Conservation (phyloP, 2,113 vertebrate genomes). For the Cariama cristata region DNA sequence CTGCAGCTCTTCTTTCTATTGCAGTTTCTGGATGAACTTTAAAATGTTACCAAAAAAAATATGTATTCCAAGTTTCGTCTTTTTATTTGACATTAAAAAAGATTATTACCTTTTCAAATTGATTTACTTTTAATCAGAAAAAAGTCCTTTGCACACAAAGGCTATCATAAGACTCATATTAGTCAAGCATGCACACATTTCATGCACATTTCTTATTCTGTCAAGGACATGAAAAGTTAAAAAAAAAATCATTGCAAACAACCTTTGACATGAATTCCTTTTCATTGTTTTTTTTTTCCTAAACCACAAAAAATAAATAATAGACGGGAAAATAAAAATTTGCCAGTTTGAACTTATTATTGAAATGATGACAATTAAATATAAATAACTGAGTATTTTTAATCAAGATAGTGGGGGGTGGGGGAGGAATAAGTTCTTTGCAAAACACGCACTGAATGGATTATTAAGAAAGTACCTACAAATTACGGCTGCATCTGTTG, state of each 20-base stretch:
- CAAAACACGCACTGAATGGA: background rate
- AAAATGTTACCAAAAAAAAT: background rate
- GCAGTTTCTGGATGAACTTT: constrained; percentile 41
- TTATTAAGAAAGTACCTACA: background rate
- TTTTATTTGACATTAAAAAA: constrained; percentile 54
- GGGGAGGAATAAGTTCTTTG: background rate
- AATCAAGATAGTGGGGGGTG: background rate
- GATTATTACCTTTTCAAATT: constrained; percentile 62
- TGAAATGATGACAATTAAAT: background rate
- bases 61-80: background rate
- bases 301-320: background rate
- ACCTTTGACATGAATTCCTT: background rate
- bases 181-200: constrained; percentile 14
- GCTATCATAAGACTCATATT: constrained; percentile 12
- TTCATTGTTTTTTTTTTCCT: background rate
- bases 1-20: background rate
- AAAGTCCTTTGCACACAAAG: constrained; percentile 52
- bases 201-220: constrained; percentile 1
- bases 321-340: background rate
- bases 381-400: background rate
- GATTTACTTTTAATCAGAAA: constrained; percentile 62
- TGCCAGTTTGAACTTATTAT: background rate
- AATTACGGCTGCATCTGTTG: background rate
- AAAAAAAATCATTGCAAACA: background rate
- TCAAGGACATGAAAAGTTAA: background rate